Evolutionary conservation across 2,888 invertebrate species (phyloP).

Genomic region (Spodoptera exigua): DNA sequence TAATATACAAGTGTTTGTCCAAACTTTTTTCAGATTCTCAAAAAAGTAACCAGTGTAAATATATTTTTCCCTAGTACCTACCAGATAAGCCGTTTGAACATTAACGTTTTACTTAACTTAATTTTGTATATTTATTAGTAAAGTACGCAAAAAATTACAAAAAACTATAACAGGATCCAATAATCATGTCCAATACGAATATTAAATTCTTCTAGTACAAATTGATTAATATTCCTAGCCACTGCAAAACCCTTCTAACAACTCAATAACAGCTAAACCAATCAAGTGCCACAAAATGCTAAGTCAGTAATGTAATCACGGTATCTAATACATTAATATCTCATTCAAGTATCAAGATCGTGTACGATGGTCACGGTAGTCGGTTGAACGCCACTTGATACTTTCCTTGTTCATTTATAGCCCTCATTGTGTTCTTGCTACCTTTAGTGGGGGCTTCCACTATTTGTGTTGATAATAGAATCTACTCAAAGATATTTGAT

Average conservation of each 20-base stretch:
- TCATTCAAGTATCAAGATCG: conserved; percentile 52
- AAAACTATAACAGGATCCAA: conserved; percentile 10
- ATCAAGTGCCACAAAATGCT: conserved; percentile 43
- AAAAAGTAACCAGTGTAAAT: too few relatives aligned
- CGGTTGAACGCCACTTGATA: conserved; percentile 53
- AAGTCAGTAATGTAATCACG: conserved; percentile 53
- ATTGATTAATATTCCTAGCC: conserved; percentile 14
- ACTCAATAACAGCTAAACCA: conserved; percentile 29
- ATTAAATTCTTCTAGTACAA: conserved; percentile 25
- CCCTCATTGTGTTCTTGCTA: conserved; percentile 49
- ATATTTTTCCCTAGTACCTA: too few relatives aligned
- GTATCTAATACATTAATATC: conserved; percentile 48
- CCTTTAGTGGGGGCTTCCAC: conserved; percentile 31
- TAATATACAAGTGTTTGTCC: too few relatives aligned
- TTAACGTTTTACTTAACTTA: too few relatives aligned
- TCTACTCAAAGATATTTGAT: too few relatives aligned
- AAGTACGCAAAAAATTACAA: not conserved
- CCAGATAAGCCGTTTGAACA: too few relatives aligned
- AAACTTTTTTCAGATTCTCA: too few relatives aligned
- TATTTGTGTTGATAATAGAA: conserved; percentile 4
- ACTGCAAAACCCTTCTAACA: conserved; percentile 23
- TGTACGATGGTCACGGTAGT: conserved; percentile 58
- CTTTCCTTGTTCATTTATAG: conserved; percentile 52
- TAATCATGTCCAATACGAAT: not conserved
- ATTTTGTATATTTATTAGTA: too few relatives aligned